Evolutionary conservation across 2,797 vertebrate genomes (phyloP).

Genomic region (Poeciliopsis presidionis): DNA sequence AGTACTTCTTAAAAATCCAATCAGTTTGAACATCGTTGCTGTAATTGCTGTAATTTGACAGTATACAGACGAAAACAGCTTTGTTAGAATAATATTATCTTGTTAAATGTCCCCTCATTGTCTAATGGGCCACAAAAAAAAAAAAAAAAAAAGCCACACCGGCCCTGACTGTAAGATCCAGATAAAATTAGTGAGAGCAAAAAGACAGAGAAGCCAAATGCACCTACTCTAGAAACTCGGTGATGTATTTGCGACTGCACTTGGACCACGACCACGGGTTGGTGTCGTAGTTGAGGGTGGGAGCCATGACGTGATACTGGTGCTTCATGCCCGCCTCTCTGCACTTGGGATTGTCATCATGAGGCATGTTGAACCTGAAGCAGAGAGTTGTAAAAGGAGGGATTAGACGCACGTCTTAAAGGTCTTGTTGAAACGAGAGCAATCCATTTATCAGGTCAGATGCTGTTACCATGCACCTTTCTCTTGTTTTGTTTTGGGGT

Average conservation of each 20-base stretch:
- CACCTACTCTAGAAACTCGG: constrained; percentile 97
- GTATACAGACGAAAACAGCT: too few relatives aligned
- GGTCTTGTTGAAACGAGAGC: not conserved
- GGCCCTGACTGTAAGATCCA: not conserved
- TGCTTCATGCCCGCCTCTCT: constrained; percentile 90
- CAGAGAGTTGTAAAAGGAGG: not conserved
- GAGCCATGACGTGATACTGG: constrained; percentile 97
- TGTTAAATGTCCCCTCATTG: too few relatives aligned
- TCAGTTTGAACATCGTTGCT: too few relatives aligned
- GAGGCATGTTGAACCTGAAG: constrained; percentile 94
- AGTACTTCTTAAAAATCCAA: too few relatives aligned
- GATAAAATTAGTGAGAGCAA: not conserved
- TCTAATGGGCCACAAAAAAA: too few relatives aligned
- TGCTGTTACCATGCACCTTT: not conserved
- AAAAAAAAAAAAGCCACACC: too few relatives aligned
- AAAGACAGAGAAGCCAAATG: constrained; percentile 9
- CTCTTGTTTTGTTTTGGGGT: constrained; percentile 14
- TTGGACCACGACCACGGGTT: constrained; percentile 98
- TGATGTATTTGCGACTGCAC: constrained; percentile 98
- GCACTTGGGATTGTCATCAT: constrained; percentile 96
- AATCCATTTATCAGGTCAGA: not conserved
- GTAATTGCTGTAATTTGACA: too few relatives aligned
- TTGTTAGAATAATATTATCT: too few relatives aligned
- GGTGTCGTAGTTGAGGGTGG: constrained; percentile 94
- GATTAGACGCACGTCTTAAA: constrained; percentile 44